Conservation (phyloP, 2,797 vertebrate genomes). For the Notolabrus celidotus region DNA sequence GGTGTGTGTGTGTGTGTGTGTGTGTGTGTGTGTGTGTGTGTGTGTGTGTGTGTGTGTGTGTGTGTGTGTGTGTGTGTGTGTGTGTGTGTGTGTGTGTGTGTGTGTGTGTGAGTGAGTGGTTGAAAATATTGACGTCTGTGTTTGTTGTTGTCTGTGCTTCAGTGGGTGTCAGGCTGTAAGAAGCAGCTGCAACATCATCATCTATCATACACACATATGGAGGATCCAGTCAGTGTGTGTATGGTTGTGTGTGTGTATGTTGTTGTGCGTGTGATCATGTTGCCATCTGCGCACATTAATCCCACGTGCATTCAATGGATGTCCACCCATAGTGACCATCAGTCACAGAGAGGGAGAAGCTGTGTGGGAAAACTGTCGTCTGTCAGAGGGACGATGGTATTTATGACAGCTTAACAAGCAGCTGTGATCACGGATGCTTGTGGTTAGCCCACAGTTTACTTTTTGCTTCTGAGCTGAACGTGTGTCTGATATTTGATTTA, state of each 20-base stretch:
- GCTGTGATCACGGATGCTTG: neutral
- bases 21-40: neutral
- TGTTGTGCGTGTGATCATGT: too few species aligned
- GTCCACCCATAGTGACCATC: constrained; percentile 34
- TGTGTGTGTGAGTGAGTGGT: neutral
- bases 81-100: constrained; percentile 7
- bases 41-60: constrained; percentile 4
- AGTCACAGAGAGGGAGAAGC: constrained; percentile 36
- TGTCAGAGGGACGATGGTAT: constrained; percentile 24
- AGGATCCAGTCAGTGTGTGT: constrained; percentile 11
- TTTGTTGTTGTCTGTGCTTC: constrained; percentile 1
- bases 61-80: neutral
- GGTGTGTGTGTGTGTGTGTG: too few species aligned
- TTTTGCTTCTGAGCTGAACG: neutral
- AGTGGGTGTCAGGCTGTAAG: neutral
- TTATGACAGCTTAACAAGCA: constrained; percentile 19
- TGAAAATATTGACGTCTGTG: neutral
- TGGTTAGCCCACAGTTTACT: neutral
- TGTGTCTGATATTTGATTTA: neutral
- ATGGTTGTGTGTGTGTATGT: neutral
- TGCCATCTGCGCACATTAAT: constrained; percentile 25
- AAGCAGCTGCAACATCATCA: neutral
- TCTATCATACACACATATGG: neutral
- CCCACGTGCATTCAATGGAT: constrained; percentile 32
- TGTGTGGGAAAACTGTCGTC: constrained; percentile 54